Evolutionary conservation across 2,797 vertebrate species (phyloP).

Genomic region (Pempheris klunzingeri): DNA sequence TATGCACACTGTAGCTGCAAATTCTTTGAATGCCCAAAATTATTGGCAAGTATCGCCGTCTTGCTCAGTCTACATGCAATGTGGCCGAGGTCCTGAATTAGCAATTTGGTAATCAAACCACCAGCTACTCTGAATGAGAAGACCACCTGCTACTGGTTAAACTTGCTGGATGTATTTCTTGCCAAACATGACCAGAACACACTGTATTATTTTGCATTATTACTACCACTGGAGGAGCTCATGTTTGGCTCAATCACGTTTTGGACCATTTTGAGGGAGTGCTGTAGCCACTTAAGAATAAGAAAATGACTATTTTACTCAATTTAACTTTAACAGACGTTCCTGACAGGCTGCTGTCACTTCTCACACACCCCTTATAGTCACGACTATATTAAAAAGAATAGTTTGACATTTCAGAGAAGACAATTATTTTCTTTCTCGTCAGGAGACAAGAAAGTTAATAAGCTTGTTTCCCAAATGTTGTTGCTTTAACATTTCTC

Average conservation of each 20-base stretch:
- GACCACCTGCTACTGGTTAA: slow-evolving; percentile 56
- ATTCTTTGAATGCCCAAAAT: slow-evolving; percentile 48
- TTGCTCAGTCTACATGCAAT: slow-evolving; percentile 11
- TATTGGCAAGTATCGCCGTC: slow-evolving; percentile 37
- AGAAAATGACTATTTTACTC: neutral
- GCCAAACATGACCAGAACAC: slow-evolving; percentile 42
- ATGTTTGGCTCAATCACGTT: slow-evolving; percentile 1
- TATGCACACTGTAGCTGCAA: slow-evolving; percentile 30
- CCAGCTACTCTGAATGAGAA: slow-evolving; percentile 28
- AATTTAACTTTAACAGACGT: slow-evolving; percentile 1
- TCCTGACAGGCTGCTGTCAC: neutral
- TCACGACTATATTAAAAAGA: neutral
- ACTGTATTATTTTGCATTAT: slow-evolving; percentile 14
- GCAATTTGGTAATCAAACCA: slow-evolving; percentile 46
- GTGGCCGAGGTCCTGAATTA: slow-evolving; percentile 38
- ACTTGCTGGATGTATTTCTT: slow-evolving; percentile 12
- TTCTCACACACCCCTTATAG: neutral
- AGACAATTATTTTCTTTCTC: neutral
- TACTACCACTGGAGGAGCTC: neutral
- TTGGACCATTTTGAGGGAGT: slow-evolving; percentile 7
- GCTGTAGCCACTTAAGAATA: neutral
- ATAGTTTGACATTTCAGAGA: neutral
- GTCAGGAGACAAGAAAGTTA: neutral
- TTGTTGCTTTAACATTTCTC: neutral
- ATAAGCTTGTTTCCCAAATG: neutral